These are phyloP conservation scores for Neodiprion virginianus DNA, from an alignment of 1,140 invertebrate genomes.

Conservation along the genomic window DNA sequence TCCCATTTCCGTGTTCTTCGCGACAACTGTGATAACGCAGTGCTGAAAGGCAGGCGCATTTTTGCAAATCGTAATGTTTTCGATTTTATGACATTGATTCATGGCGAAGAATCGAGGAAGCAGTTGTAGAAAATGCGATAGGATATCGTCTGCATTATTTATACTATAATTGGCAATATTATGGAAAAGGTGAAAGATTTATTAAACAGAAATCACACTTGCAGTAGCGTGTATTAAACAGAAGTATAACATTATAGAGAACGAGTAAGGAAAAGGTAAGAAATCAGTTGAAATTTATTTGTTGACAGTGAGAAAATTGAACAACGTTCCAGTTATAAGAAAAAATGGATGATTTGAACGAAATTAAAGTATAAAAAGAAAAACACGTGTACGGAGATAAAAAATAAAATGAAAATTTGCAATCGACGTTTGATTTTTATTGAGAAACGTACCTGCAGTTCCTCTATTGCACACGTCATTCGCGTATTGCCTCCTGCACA, in stretches of 20 bases:
- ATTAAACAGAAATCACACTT: constrained; percentile 16
- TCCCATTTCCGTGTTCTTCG: no score
- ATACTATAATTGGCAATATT: neutral
- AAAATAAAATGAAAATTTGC: constrained; percentile 13
- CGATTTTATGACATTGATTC: no score
- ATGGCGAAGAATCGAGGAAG: no score
- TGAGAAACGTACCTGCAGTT: constrained; percentile 87
- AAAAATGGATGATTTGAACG: constrained; percentile 16
- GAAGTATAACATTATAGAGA: constrained; percentile 16
- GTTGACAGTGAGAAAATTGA: neutral
- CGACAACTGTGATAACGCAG: no score
- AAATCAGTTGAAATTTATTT: constrained; percentile 1
- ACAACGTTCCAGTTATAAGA: neutral
- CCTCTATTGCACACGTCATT: constrained; percentile 96
- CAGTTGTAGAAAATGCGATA: constrained; percentile 27
- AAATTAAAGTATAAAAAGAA: neutral
- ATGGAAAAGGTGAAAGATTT: constrained; percentile 7
- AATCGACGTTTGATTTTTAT: constrained; percentile 13
- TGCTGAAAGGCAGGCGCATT: no score
- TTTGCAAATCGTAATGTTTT: no score
- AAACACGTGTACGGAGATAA: neutral
- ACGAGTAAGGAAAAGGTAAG: constrained; percentile 15
- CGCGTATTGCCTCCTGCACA: constrained; percentile 94
- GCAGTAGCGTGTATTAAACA: constrained; percentile 10
- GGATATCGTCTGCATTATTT: constrained; percentile 23